A percentile compares a stretch with the other conserved stretches of the same genome.
Evolutionary conservation across 2,113 vertebrate species (phyloP).

Genomic region (Eidolon helvum): DNA sequence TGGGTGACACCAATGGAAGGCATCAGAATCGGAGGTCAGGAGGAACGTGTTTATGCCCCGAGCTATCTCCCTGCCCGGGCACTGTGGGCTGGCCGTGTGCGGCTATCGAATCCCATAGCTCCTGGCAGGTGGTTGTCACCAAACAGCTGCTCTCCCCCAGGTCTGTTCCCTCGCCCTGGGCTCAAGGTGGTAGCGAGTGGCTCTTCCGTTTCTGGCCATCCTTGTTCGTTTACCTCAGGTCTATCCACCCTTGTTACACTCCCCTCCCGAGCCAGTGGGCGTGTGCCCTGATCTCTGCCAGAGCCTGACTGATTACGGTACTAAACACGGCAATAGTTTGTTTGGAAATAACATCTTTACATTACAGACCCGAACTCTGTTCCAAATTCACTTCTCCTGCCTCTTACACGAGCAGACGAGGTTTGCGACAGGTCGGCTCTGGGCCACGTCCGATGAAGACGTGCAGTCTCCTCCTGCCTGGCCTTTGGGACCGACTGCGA

Average conservation of each 20-base stretch:
- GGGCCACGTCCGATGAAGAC: background rate
- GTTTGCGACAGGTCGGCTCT: constrained; percentile 4
- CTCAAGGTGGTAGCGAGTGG: background rate
- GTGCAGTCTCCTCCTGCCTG: background rate
- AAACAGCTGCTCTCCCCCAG: too few relatives aligned
- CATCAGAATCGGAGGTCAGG: background rate
- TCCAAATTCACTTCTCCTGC: background rate
- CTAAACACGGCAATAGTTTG: background rate
- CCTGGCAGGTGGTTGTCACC: background rate
- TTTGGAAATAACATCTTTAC: constrained; percentile 43
- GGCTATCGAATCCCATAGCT: background rate
- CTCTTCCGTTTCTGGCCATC: background rate
- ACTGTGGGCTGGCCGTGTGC: background rate
- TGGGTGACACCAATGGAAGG: background rate
- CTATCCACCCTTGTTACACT: background rate
- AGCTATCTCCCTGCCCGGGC: background rate
- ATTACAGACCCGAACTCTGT: background rate
- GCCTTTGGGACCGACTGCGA: background rate
- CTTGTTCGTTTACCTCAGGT: too few relatives aligned
- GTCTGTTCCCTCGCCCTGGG: accelerated
- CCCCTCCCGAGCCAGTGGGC: background rate
- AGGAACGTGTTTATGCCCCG: background rate
- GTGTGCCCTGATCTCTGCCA: background rate
- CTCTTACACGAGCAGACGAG: background rate
- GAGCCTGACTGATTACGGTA: background rate